Conservation (phyloP, 2,888 invertebrate genomes). For the Mythimna vitellina region DNA sequence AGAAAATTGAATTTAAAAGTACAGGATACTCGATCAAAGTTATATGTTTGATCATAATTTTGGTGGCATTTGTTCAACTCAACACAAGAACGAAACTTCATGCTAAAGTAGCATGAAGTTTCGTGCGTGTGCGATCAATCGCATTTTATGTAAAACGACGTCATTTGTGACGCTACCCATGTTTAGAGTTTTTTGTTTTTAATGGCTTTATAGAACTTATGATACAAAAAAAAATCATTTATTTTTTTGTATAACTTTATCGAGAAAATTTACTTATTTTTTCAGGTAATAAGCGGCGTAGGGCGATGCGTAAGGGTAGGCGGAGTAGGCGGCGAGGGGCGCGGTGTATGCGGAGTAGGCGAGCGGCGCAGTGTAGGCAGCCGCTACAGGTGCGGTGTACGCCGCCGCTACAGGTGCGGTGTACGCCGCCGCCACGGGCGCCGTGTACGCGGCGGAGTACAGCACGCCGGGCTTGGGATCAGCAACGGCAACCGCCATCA, state of each 20-base stretch:
- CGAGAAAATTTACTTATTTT: background rate
- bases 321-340: slow-evolving; percentile 72
- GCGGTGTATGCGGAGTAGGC: slow-evolving; percentile 78
- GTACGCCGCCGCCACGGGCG: slow-evolving; percentile 73
- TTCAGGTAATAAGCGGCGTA: slow-evolving; percentile 72
- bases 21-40: too few relatives aligned
- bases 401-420: slow-evolving; percentile 74
- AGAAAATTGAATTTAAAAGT: too few relatives aligned
- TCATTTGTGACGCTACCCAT: background rate
- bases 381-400: slow-evolving; percentile 77
- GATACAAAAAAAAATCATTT: slow-evolving; percentile 7
- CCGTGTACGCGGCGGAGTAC: slow-evolving; percentile 69
- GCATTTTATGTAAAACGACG: too few relatives aligned
- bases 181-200: too few relatives aligned
- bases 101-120: too few relatives aligned
- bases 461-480: slow-evolving; percentile 71
- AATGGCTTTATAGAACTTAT: background rate
- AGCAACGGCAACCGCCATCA: slow-evolving; percentile 71
- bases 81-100: too few relatives aligned
- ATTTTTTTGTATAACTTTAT: slow-evolving; percentile 14
- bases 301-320: slow-evolving; percentile 73
- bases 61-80: too few relatives aligned
- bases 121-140: too few relatives aligned
- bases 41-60: too few relatives aligned
- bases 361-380: slow-evolving; percentile 83